Evolutionary conservation across 2,888 invertebrate species (phyloP), one percentile per base, ranked within the genome.

Genomic region (Prenolepis imparis): DNA sequence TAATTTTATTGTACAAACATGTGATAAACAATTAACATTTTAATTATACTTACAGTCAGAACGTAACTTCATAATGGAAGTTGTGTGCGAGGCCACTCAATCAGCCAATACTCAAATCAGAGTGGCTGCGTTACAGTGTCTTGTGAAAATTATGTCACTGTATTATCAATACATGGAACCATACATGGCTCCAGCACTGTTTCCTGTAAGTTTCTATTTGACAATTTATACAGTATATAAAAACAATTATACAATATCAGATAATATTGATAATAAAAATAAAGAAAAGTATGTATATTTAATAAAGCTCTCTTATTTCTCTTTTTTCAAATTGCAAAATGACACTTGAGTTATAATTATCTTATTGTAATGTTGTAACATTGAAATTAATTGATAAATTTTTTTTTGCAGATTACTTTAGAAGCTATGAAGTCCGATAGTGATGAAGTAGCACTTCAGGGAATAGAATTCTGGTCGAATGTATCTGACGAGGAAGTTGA

Each of bases 401-500:
- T 67, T 81, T 66, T 68, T 44, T 85, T 93, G 44, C 91, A 97
- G 96, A 99, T 99, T 83, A 99, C 99, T 11, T 95, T 99, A 93
- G 98, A 99, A 95, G 99, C 99, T 12, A 99, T 99, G 99, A 99
- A 98, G 94, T 98, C 98, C 24, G 98, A 98, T 87, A 97, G 98
- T 88, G 99, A 99, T 95, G 99, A 99, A 91, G 98, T 99, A 77
- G 97, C 99, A 24, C 96, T 99, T 82, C 99, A 99, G 96, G 99
- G 99, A 89, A 99, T 99, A 94, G 99, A 99, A 95, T 99, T 99
- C 95, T 99, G 99, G 99, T 99, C 99, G 5, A 99, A 99, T 92
- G 99, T 99, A 0, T 99, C 99, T 93, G 99, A 99, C 95, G 99
- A 99, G 95, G 99, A 99, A 95, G 98, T 99, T 52, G 99, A 99